phyloP scores from a whole-genome alignment of 2,797 vertebrate genomes.

The Garrulus glandarius region DNA sequence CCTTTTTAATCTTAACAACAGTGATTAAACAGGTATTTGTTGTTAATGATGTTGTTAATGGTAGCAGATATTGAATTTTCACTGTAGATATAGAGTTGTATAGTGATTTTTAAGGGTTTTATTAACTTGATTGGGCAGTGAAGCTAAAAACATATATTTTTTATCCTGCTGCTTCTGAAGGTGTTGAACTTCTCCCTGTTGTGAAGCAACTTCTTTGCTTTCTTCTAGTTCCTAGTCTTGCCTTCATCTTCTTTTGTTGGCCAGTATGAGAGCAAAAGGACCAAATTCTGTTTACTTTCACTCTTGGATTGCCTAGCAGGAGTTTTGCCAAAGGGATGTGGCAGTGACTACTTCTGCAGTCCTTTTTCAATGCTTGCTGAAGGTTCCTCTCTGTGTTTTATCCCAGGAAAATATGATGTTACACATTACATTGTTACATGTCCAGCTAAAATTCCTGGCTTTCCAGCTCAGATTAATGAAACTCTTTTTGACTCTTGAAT shows the following conservation, averaged over 20 bases:
- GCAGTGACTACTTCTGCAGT: not conserved
- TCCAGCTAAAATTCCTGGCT: not conserved
- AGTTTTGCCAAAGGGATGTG: not conserved
- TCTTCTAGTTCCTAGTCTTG: not conserved
- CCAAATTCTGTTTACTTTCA: not conserved
- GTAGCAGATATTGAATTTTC: conserved; percentile 75
- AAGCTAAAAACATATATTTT: conserved; percentile 27
- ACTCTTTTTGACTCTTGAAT: not conserved
- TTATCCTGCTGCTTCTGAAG: not conserved
- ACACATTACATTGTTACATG: not conserved
- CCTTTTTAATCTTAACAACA: conserved; percentile 80
- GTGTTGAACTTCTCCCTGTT: not conserved
- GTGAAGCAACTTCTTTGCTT: not conserved
- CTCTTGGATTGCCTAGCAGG: not conserved
- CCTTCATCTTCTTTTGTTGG: not conserved
- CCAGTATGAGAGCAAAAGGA: not conserved
- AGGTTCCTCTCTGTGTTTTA: not conserved
- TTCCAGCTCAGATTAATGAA: not conserved
- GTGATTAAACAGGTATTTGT: conserved; percentile 81
- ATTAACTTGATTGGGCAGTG: conserved; percentile 42
- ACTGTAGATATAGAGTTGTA: conserved; percentile 55
- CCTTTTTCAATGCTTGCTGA: not conserved
- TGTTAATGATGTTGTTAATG: conserved; percentile 82
- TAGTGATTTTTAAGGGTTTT: conserved; percentile 59
- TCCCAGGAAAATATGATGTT: not conserved